Conservation (phyloP, 2,888 invertebrate genomes). For the Drosophila peninsularis region DNA sequence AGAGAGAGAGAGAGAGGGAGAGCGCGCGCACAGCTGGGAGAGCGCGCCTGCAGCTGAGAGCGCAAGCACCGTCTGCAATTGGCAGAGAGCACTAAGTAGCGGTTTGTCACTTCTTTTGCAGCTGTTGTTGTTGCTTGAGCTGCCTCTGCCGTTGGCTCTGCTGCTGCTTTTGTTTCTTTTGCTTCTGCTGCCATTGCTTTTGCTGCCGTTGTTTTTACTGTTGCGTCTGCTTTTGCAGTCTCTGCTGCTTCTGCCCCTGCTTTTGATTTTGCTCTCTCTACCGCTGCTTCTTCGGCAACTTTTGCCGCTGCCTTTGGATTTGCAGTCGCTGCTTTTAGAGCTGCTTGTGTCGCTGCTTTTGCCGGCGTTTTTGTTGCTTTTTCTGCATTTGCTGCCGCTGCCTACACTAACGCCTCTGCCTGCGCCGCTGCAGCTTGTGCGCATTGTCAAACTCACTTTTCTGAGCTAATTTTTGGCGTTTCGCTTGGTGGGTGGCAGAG, state of each 20-base stretch:
- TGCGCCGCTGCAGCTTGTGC: conserved; percentile 45
- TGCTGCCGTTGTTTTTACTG: background rate
- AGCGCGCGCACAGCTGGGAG: conserved; percentile 1
- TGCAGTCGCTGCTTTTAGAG: background rate
- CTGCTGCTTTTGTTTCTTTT: background rate
- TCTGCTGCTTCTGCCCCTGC: background rate
- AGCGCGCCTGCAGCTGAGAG: background rate
- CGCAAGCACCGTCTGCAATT: background rate
- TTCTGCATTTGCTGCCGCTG: background rate
- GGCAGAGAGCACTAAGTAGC: conserved; percentile 15
- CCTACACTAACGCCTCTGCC: conserved; percentile 2
- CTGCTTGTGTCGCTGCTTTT: background rate
- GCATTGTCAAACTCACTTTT: conserved; percentile 13
- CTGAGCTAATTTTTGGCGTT: background rate
- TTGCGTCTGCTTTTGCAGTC: background rate
- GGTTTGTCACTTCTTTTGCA: background rate
- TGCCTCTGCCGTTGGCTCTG: background rate
- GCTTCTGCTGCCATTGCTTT: background rate
- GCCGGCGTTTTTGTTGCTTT: background rate
- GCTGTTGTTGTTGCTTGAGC: background rate
- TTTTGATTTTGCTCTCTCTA: no score
- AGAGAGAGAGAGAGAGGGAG: background rate
- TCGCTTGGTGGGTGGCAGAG: conserved; percentile 12
- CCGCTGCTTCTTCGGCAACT: background rate
- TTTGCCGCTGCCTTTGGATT: background rate